Conservation (phyloP, 2,888 invertebrate genomes). For the Gymnoscelis rufifasciata region DNA sequence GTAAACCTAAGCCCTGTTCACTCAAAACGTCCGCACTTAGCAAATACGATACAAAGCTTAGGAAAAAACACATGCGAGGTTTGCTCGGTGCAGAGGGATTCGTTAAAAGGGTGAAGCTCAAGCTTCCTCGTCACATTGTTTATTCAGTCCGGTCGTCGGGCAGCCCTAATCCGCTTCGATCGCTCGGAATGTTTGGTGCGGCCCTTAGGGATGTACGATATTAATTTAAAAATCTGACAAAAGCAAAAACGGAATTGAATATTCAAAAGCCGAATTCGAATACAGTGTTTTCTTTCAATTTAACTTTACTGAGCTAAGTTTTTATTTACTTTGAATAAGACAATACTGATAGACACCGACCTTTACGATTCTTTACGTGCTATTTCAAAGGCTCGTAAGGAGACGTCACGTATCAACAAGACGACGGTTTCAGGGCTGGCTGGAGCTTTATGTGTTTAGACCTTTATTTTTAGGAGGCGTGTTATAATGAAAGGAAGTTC, state of each 20-base stretch:
- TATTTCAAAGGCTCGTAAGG: slow-evolving; percentile 20
- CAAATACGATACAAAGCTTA: slow-evolving; percentile 31
- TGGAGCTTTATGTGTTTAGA: slow-evolving; percentile 37
- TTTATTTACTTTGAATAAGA: not conserved
- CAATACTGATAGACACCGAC: not conserved
- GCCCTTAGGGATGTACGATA: slow-evolving; percentile 27
- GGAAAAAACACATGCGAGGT: slow-evolving; percentile 52
- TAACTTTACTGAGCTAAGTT: not conserved
- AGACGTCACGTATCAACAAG: slow-evolving; percentile 43
- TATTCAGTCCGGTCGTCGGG: slow-evolving; percentile 68
- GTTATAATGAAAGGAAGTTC: slow-evolving; percentile 23
- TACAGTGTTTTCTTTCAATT: slow-evolving; percentile 4
- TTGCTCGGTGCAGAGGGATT: slow-evolving; percentile 58
- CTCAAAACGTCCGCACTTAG: slow-evolving; percentile 24
- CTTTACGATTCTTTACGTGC: slow-evolving; percentile 9
- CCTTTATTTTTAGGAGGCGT: slow-evolving; percentile 26
- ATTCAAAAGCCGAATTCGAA: not conserved
- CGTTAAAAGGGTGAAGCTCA: slow-evolving; percentile 72
- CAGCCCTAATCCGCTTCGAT: slow-evolving; percentile 68
- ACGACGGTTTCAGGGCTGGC: slow-evolving; percentile 43
- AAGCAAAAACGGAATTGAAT: not conserved
- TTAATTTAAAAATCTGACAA: slow-evolving; percentile 9
- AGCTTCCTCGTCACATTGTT: slow-evolving; percentile 71
- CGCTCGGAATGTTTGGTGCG: slow-evolving; percentile 48
- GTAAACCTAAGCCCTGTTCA: slow-evolving; percentile 5